Evolutionary conservation across 2,797 vertebrate genomes (phyloP).

Genomic region (Dipus sagitta): DNA sequence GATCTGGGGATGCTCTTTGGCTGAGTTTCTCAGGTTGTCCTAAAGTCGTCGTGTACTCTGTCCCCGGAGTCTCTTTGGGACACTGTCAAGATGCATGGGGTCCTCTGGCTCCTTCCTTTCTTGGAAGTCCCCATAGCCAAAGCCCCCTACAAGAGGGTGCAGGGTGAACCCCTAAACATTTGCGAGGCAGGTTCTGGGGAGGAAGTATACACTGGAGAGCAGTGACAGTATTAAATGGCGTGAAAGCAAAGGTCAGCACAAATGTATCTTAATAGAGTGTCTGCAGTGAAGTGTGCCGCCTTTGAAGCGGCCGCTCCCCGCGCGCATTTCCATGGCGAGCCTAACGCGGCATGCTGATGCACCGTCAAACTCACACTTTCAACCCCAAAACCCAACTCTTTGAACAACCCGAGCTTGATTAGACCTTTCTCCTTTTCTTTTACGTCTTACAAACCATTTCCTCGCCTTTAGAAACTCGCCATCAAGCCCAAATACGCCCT

Average conservation of each 20-base stretch:
- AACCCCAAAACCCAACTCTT: conserved; percentile 92
- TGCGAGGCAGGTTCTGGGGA: conserved; percentile 84
- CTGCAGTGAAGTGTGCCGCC: conserved; percentile 92
- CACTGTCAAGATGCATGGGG: conserved; percentile 51
- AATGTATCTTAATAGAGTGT: conserved; percentile 94
- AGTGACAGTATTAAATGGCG: conserved; percentile 91
- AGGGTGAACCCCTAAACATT: conserved; percentile 79
- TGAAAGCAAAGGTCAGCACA: conserved; percentile 92
- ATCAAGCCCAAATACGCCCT: conserved; percentile 92
- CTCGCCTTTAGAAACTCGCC: conserved; percentile 92
- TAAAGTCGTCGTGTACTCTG: conserved; percentile 62
- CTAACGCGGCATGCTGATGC: conserved; percentile 91
- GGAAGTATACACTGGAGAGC: conserved; percentile 83
- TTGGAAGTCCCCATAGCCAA: conserved; percentile 54
- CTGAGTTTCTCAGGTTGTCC: conserved; percentile 51
- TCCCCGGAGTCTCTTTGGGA: conserved; percentile 66
- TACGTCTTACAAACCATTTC: conserved; percentile 92
- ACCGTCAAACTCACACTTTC: conserved; percentile 93
- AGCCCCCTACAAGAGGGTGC: conserved; percentile 39
- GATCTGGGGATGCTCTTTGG: conserved; percentile 48
- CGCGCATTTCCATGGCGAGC: conserved; percentile 92
- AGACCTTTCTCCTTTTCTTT: conserved; percentile 93
- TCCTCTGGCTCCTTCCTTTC: conserved; percentile 71
- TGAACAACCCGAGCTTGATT: conserved; percentile 93
- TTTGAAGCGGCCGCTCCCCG: conserved; percentile 90